Evolutionary conservation across 1,140 invertebrate species (phyloP).

Genomic region (Halyomorpha halys): DNA sequence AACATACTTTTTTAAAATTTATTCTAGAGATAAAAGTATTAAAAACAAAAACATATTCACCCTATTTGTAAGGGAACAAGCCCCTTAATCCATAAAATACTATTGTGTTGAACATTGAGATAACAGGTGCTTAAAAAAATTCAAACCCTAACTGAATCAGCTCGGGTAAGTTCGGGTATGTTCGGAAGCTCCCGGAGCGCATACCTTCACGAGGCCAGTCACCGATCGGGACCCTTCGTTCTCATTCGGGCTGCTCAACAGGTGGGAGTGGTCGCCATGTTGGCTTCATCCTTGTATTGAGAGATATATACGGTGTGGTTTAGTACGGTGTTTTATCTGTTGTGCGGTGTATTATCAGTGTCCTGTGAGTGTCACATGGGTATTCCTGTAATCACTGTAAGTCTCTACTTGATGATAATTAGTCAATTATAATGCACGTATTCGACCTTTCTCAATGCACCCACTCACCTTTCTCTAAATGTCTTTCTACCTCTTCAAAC

Average conservation of each 20-base stretch:
- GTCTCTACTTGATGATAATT: neutral
- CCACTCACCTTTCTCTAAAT: too few relatives aligned
- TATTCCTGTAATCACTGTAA: slow-evolving; percentile 7
- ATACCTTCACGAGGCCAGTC: neutral
- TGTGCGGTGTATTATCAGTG: slow-evolving; percentile 4
- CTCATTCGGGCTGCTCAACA: slow-evolving; percentile 29
- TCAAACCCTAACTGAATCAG: neutral
- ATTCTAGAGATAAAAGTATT: too few relatives aligned
- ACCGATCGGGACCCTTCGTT: neutral
- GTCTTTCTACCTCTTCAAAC: too few relatives aligned
- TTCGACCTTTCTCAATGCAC: too few relatives aligned
- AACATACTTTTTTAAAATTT: too few relatives aligned
- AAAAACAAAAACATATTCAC: too few relatives aligned
- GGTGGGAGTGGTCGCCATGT: slow-evolving; percentile 30
- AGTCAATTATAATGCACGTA: too few relatives aligned
- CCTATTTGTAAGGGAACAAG: too few relatives aligned
- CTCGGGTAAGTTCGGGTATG: neutral
- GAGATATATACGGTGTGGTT: neutral
- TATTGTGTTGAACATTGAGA: too few relatives aligned
- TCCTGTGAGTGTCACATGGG: slow-evolving; percentile 4
- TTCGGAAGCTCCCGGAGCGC: neutral
- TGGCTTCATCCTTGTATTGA: slow-evolving; percentile 4
- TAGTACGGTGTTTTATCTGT: neutral
- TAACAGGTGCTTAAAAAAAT: too few relatives aligned
- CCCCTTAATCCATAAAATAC: too few relatives aligned